A percentile compares a stretch with the other conserved stretches of the same genome.
These are phyloP conservation scores for Nymphalis urticae DNA, from an alignment of 2,888 invertebrate species.

Conservation along the genomic window DNA sequence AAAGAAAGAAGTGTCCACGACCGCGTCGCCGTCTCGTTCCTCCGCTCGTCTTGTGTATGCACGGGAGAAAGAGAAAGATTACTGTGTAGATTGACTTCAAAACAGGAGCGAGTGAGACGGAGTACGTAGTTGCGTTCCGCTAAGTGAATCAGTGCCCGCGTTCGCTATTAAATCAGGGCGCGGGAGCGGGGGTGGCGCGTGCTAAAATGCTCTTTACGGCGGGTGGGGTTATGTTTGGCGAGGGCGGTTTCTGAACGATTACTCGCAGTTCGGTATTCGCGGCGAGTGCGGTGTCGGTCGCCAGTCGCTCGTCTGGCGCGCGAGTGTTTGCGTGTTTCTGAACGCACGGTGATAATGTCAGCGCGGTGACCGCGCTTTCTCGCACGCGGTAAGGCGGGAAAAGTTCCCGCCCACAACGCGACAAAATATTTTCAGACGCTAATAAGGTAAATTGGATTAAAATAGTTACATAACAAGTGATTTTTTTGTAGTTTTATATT, in stretches of 20 bases:
- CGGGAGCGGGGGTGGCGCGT: slow-evolving; percentile 70
- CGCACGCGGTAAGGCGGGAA: slow-evolving; percentile 73
- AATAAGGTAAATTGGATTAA: slow-evolving; percentile 68
- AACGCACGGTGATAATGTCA: slow-evolving; percentile 60
- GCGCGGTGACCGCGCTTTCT: slow-evolving; percentile 75
- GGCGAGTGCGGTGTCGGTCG: slow-evolving; percentile 45
- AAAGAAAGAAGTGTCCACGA: slow-evolving; percentile 74
- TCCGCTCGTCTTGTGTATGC: slow-evolving; percentile 44
- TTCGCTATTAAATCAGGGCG: slow-evolving; percentile 80
- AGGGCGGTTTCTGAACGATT: slow-evolving; percentile 77
- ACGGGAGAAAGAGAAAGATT: slow-evolving; percentile 49
- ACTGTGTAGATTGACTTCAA: slow-evolving; percentile 47
- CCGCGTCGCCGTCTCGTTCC: slow-evolving; percentile 65
- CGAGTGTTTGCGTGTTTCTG: slow-evolving; percentile 57
- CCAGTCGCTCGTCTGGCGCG: slow-evolving; percentile 62
- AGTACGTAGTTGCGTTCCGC: slow-evolving; percentile 75
- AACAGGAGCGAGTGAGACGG: slow-evolving; percentile 65
- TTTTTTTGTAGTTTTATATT: not conserved
- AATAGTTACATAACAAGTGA: not conserved
- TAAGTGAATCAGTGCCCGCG: slow-evolving; percentile 82
- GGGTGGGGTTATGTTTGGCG: slow-evolving; percentile 80
- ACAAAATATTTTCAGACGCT: slow-evolving; percentile 82
- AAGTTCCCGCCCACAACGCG: slow-evolving; percentile 74
- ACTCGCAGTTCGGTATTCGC: slow-evolving; percentile 53
- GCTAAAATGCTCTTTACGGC: slow-evolving; percentile 80